These are phyloP conservation scores for Coregonus sp. DNA, from an alignment of 2,797 vertebrate genomes.

Conservation along the genomic window DNA sequence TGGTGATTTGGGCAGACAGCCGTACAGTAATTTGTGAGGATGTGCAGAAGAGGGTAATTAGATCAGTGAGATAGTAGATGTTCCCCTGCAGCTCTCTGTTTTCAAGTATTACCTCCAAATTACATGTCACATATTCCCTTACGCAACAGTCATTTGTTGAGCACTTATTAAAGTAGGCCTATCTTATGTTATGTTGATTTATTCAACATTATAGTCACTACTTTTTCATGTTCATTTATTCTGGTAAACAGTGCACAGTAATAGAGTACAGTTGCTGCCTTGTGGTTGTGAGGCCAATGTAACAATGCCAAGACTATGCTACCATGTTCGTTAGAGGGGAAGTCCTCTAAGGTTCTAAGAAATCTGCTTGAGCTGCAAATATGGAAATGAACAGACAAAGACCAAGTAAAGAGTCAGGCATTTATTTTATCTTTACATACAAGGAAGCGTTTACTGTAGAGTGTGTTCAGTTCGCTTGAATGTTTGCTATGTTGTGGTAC, in stretches of 20 bases:
- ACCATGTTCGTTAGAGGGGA: neutral
- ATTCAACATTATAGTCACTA: neutral
- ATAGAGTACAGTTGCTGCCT: neutral
- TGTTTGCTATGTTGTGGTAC: too few relatives aligned
- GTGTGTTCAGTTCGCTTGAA: neutral
- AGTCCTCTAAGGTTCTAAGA: neutral
- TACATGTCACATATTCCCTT: constrained; percentile 39
- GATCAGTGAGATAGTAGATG: constrained; percentile 65
- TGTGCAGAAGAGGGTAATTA: constrained; percentile 75
- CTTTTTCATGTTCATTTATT: neutral
- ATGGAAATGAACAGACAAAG: neutral
- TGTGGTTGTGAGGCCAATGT: neutral
- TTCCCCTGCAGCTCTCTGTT: constrained; percentile 63
- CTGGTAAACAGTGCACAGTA: neutral
- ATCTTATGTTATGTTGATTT: neutral
- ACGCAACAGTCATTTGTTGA: constrained; percentile 37
- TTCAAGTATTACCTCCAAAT: constrained; percentile 51
- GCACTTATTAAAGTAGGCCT: neutral
- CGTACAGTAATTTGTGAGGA: constrained; percentile 70
- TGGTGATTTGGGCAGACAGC: constrained; percentile 65
- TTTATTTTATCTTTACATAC: neutral
- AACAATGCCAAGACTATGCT: neutral
- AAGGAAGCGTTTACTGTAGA: neutral
- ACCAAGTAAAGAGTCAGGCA: neutral
- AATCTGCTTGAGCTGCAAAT: neutral